Evolutionary conservation across 2,888 invertebrate species (phyloP).

Genomic region (Gortyna flavago): DNA sequence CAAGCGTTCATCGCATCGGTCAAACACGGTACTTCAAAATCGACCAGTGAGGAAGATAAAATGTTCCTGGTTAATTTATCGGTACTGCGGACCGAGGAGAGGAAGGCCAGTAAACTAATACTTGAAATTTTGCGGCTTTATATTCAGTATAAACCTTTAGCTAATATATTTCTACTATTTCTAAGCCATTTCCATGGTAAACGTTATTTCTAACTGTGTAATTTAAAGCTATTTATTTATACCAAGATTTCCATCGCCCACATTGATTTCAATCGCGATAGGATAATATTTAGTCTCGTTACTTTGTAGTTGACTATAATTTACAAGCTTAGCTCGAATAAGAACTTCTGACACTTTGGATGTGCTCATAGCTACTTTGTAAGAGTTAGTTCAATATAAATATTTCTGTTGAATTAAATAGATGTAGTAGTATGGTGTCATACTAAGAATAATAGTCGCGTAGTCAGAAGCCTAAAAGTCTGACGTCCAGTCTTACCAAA

Average conservation of each 20-base stretch:
- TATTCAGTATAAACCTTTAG: background rate
- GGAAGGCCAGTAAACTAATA: too few relatives aligned
- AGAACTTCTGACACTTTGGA: slow-evolving; percentile 12
- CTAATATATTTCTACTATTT: background rate
- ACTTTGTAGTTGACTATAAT: slow-evolving; percentile 42
- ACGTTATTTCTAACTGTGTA: background rate
- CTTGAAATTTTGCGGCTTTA: too few relatives aligned
- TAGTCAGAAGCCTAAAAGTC: background rate
- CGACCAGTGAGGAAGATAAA: too few relatives aligned
- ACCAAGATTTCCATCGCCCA: slow-evolving; percentile 25
- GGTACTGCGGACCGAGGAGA: too few relatives aligned
- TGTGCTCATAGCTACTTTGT: slow-evolving; percentile 3
- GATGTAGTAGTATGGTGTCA: background rate
- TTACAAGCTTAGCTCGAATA: slow-evolving; percentile 29
- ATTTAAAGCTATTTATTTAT: slow-evolving; percentile 17
- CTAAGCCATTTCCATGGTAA: background rate
- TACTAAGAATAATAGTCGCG: background rate
- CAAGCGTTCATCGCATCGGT: too few relatives aligned
- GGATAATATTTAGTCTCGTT: slow-evolving; percentile 35
- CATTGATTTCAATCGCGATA: slow-evolving; percentile 26
- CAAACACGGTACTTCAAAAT: too few relatives aligned
- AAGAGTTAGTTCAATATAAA: background rate
- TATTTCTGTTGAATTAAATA: background rate
- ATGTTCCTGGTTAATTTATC: too few relatives aligned
- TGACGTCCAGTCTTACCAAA: background rate